phyloP scores from a whole-genome alignment of 2,797 vertebrate genomes.

The Syndactyla subalaris region DNA sequence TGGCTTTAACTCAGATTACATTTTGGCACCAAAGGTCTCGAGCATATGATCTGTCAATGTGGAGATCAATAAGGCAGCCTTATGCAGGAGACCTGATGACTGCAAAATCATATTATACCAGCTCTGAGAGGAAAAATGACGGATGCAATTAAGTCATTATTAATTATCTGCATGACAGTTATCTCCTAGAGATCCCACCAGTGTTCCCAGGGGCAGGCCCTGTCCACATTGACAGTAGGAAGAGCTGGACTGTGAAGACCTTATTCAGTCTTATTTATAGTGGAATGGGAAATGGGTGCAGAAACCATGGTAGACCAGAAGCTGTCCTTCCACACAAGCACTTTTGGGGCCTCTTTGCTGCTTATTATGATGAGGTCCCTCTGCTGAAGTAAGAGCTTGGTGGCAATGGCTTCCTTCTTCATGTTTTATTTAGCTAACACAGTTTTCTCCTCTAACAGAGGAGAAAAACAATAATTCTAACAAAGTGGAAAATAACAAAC shows the following conservation, averaged over 20 bases:
- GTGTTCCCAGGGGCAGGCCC: neutral
- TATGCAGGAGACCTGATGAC: neutral
- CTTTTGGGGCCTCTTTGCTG: neutral
- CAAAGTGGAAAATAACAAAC: neutral
- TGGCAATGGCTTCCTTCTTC: neutral
- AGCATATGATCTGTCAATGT: fast-evolving
- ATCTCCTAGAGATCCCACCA: neutral
- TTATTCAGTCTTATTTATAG: neutral
- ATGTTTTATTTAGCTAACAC: neutral
- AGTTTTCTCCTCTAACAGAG: neutral
- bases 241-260: neutral
- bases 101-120: neutral
- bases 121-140: neutral
- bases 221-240: neutral
- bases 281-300: neutral
- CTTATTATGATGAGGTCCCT: neutral
- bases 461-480: neutral
- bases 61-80: neutral
- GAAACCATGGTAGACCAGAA: neutral
- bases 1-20: neutral
- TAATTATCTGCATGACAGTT: neutral
- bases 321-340: neutral
- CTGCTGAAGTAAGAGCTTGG: neutral
- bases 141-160: neutral
- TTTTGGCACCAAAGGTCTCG: neutral